Base-by-base conservation (phyloP, 2,797 vertebrate species). In the Luscinia megarhynchos region DNA sequence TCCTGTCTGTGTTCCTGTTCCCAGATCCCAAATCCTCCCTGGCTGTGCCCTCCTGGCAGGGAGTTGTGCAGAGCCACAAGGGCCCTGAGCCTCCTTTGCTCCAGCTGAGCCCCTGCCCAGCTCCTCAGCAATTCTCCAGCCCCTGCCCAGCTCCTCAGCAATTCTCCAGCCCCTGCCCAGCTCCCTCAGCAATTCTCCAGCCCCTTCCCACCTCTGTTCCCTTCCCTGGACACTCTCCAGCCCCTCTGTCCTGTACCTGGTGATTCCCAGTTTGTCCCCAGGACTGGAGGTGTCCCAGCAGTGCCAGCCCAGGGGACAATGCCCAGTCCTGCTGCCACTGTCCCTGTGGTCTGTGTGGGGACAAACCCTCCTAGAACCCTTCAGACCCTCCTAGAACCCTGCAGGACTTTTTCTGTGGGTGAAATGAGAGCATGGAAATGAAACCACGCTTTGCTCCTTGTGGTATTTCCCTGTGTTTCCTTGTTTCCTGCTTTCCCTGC, bases 181-280 rank as follows among this genome's bases (percentile, higher is more conserved):
- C 53, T 20, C 50, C 50, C 54, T 73, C 53, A 34, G 46, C 12
- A 6, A 46, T 24, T 40, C 54, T 46, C 30, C 62, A 67, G 22
- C 5, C 23, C 8, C 15, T 79, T 34, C 34, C 34, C 34, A 34
- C 9, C 53, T 50, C 11, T 3, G 5, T 26, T 41, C 26, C 29
- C 13, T 11, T 7, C 32, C 21, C 51, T 26, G 34, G 32, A 26
- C 36, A 21, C 0, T 0, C 51, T 58, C 43, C 58, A 72, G 12
- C 15, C 48, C 26, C 32, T 75, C 32, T 75, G 32, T 36, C 27
- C 15, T 36, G 15, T 34, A 6, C 67, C 18, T n/a, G 22, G 23
- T 15, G 3, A 23, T 72, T 26, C 80, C 68, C n/a, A 38, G 40
- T 3, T 5, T 32, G 11, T 1, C 12, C 12, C 54, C 30, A 22